These are phyloP conservation scores for Macquaria australasica DNA, from an alignment of 2,113 vertebrate species.

Conservation along the genomic window DNA sequence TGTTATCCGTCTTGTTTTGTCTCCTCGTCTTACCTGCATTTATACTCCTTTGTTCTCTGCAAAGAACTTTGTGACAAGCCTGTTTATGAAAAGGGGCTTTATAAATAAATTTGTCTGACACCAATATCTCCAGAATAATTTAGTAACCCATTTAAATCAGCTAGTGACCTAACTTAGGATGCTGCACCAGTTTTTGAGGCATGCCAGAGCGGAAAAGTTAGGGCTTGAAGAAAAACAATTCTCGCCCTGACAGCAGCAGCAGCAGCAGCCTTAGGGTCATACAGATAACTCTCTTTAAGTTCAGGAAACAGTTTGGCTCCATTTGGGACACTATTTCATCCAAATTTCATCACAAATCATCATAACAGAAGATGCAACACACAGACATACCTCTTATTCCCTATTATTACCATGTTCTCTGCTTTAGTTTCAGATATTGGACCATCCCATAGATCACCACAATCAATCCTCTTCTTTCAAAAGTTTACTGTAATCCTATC, in stretches of 20 bases:
- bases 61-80: conserved; percentile 26
- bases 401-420: conserved; percentile 6
- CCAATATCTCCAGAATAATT: conserved; percentile 45
- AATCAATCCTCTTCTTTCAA: conserved; percentile 17
- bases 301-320: conserved; percentile 49
- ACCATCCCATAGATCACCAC: background rate
- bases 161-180: conserved; percentile 39
- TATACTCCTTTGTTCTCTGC: conserved; percentile 42
- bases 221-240: conserved; percentile 39
- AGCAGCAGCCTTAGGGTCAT: conserved; percentile 50
- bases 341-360: conserved; percentile 68
- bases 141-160: conserved; percentile 46
- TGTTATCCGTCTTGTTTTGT: conserved; percentile 8
- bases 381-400: conserved; percentile 25
- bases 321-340: conserved; percentile 63
- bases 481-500: conserved; percentile 20
- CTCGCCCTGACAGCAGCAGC: conserved; percentile 38
- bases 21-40: conserved; percentile 12
- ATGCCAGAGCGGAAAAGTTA: conserved; percentile 23
- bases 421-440: background rate
- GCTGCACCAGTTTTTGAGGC: conserved; percentile 22
- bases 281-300: conserved; percentile 36
- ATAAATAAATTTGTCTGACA: conserved; percentile 53
- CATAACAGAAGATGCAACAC: conserved; percentile 40
- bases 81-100: conserved; percentile 42